Base-by-base conservation (phyloP, 2,888 invertebrate genomes). In the Tenthredo notha region DNA sequence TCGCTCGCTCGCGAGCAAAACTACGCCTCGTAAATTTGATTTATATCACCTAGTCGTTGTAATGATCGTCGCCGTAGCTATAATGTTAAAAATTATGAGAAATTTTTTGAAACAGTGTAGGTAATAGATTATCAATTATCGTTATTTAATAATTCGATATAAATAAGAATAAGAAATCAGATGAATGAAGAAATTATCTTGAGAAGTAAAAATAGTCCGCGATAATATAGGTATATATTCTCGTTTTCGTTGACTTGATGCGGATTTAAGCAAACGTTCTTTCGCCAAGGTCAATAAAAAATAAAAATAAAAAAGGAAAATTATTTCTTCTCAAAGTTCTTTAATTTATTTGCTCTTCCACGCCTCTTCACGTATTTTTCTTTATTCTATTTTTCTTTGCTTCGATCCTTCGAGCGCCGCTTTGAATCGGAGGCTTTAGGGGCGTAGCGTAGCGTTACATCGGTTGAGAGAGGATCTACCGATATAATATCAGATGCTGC, bases 1-100 rank as follows among this genome's bases (percentile, higher is more conserved):
- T 9, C 70, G 18, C n/a, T 58, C 58, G 10, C 2, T 21, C 58
- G 58, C n/a, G 7, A 61, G 61, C 12, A 61, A 61, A 61, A 61
- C 61, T 61, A 74, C 43, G 70, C 37, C 10, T 43, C 43, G 72
- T 74, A 43, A 74, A 74, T 74, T 4, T 74, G 72, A 74, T 74
- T 74, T 74, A 74, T 25, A 43, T 43, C 72, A 43, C 72, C 33
- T 33, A 33, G 29, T 33, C 33, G 67, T 1, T 54, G 7, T 50
- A n/a, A 21, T 25, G 4, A 29, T 29, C 61, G 61, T 61, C 25
- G 25, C n/a, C n/a, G n/a, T 29, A 2, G 5, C 25, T 25, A 2
- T 12, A 29, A 29, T 12, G 10, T 25, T 61, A 7, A n/a, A 54
- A 0, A 54, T n/a, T 7, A 6, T 54, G 54, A 54, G 5, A 54